Evolutionary conservation across 2,888 invertebrate genomes (phyloP), one percentile per base, ranked within the genome.

Genomic region (Nymphalis c-album): DNA sequence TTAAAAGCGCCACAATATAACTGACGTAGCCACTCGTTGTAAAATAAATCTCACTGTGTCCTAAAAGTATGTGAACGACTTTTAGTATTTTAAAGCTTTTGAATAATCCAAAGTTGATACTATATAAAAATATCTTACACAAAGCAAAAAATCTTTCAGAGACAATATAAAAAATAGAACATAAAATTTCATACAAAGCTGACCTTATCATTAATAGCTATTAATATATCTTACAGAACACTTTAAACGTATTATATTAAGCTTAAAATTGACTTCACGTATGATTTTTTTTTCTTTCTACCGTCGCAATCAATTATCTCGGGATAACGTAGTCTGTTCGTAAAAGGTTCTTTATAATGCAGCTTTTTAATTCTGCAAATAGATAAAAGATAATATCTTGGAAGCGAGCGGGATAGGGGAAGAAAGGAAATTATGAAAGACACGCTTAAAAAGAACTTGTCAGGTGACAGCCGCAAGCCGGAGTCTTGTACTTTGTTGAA

Each of bases 361-460:
- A 69, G 66, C 67, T 70, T 70, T 40, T 82, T 81, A 80, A 83
- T 83, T 78, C 75, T 66, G 71, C 69, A 80, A 82, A 81, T 79
- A 83, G 81, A 83, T 82, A 80, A 82, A 82, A 84, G 82, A 82
- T 82, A 80, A 78, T 83, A 81, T 81, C 79, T 78, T 71, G 77
- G 77, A 76, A 78, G 76, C 73, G 72, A 68, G 57, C 57, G 72
- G 77, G 73, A 78, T 78, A 78, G 82, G 81, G 74, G 76, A 76
- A 78, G 74, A 78, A 82, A 80, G 80, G 79, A 80, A 83, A 85
- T 86, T 85, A 83, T 85, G 79, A 84, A 83, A 83, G 81, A 79
- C 80, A 77, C 74, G 81, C 79, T 82, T 81, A 71, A 77, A 82
- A 77, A 78, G 76, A 76, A 80, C 78, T 81, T 87, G 86, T 82